Conservation (phyloP, 2,888 invertebrate genomes). For the Drosophila limbata region DNA sequence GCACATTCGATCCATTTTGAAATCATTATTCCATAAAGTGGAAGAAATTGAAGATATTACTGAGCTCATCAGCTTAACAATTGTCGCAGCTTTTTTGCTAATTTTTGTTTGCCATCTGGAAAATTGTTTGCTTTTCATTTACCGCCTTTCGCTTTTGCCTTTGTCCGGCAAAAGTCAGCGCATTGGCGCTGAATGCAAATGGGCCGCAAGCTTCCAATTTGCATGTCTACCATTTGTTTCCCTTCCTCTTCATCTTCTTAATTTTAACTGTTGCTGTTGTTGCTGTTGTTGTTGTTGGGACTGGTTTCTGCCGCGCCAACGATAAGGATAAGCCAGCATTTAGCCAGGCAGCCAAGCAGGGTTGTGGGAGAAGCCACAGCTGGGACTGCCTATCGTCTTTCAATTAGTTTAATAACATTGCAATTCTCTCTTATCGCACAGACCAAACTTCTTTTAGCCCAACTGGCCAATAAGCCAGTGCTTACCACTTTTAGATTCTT, state of each 20-base stretch:
- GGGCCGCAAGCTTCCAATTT: constrained; percentile 71
- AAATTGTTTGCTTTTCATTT: constrained; percentile 75
- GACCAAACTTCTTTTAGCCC: constrained; percentile 34
- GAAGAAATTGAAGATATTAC: background rate
- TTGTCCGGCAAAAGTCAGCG: constrained; percentile 71
- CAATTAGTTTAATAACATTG: constrained; percentile 79
- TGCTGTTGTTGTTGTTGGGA: constrained; percentile 31
- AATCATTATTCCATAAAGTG: background rate
- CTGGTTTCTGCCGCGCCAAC: constrained; percentile 46
- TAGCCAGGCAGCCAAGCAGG: constrained; percentile 19
- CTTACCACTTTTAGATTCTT: constrained; percentile 1
- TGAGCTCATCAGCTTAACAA: constrained; percentile 43
- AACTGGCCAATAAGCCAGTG: constrained; percentile 47
- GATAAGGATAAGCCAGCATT: constrained; percentile 54
- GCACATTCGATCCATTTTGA: constrained; percentile 7
- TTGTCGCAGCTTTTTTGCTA: constrained; percentile 41
- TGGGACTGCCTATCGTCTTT: constrained; percentile 71
- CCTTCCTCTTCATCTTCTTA: constrained; percentile 21
- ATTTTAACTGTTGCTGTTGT: constrained; percentile 30
- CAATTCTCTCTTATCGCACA: constrained; percentile 62
- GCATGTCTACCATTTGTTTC: constrained; percentile 56
- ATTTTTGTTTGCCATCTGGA: constrained; percentile 52
- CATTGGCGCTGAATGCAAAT: constrained; percentile 75
- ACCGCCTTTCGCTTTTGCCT: constrained; percentile 21
- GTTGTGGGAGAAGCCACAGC: background rate